These are phyloP conservation scores for Gerris lacustris DNA, from an alignment of 2,888 invertebrate species.

Conservation along the genomic window DNA sequence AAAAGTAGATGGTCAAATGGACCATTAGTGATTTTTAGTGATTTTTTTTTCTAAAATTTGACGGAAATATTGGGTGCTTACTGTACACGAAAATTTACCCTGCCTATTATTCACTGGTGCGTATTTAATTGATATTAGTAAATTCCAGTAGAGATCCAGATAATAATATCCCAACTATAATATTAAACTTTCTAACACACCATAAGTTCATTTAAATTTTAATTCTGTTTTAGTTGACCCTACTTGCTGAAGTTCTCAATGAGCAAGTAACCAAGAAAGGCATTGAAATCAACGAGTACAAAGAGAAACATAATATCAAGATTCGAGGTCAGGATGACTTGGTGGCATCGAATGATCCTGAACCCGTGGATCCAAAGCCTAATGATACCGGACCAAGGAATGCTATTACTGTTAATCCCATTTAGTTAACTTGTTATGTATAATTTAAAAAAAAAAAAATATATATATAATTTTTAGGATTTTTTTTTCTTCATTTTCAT, in stretches of 20 bases:
- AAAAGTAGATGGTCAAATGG: too few relatives aligned
- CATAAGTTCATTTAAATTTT: slow-evolving; percentile 9
- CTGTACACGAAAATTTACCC: too few relatives aligned
- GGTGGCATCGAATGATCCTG: not conserved
- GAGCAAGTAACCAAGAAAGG: slow-evolving; percentile 78
- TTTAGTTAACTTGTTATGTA: slow-evolving; percentile 20
- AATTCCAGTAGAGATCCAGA: too few relatives aligned
- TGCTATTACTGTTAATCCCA: slow-evolving; percentile 29
- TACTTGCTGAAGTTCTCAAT: slow-evolving; percentile 63
- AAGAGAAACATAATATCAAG: slow-evolving; percentile 78
- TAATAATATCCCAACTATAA: too few relatives aligned
- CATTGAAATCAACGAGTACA: slow-evolving; percentile 78
- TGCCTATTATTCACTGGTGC: too few relatives aligned
- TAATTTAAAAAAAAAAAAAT: too few relatives aligned
- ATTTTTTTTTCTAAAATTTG: too few relatives aligned
- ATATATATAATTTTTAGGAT: too few relatives aligned
- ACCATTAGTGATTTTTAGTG: too few relatives aligned
- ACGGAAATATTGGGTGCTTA: too few relatives aligned
- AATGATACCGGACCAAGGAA: slow-evolving; percentile 24
- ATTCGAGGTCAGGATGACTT: slow-evolving; percentile 56
- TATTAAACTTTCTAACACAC: not conserved
- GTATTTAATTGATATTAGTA: too few relatives aligned
- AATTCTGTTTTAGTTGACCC: slow-evolving; percentile 49
- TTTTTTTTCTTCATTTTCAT: too few relatives aligned
- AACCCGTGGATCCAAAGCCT: slow-evolving; percentile 19